Percentiles rank a stretch among this genome's conserved stretches.
These are phyloP conservation scores for Conomelus anceps DNA, from an alignment of 2,888 invertebrate species.

Conservation along the genomic window DNA sequence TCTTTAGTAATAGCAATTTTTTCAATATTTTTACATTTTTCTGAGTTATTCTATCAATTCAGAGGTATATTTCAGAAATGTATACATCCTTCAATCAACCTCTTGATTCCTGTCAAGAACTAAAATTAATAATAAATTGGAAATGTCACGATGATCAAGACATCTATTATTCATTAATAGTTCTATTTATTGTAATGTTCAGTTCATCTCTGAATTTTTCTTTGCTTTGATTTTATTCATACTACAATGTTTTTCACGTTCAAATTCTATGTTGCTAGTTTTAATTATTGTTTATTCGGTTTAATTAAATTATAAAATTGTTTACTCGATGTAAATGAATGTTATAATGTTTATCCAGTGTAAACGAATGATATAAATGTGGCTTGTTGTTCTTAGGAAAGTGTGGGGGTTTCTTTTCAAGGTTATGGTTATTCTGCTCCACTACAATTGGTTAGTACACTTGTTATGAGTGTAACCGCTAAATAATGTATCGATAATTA, in stretches of 20 bases:
- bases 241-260: neutral
- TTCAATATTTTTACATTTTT: no score
- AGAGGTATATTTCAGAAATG: no score
- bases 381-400: conserved; percentile 23
- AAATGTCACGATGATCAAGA: no score
- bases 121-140: no score
- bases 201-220: no score
- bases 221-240: no score
- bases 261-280: neutral
- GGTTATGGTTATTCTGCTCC: conserved; percentile 24
- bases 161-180: no score
- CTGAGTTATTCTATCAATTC: no score
- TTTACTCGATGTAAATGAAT: neutral
- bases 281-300: neutral
- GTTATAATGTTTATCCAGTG: neutral
- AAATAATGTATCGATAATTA: neutral
- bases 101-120: no score
- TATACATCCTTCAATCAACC: no score
- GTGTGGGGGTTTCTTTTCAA: conserved; percentile 21
- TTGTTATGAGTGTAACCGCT: neutral
- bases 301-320: neutral
- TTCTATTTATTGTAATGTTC: no score
- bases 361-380: neutral
- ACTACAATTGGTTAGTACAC: conserved; percentile 31
- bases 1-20: no score